Percentiles rank a stretch among this genome's conserved stretches.
Conservation (phyloP, 2,888 invertebrate genomes). For the Ischnus inquisitorius region DNA sequence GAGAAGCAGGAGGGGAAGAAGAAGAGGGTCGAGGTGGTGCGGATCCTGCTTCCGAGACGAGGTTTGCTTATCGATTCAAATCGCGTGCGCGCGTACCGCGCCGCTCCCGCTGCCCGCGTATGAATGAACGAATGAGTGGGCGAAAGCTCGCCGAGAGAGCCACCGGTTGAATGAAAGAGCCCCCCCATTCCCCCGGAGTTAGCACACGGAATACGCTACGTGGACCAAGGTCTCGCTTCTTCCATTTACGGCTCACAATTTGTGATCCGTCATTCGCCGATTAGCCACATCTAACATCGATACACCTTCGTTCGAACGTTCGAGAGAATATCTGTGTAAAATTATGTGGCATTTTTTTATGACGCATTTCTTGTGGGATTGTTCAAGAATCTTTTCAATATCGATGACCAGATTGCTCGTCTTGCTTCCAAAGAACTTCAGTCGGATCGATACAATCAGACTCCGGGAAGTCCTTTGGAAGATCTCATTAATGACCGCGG, state of each 20-base stretch:
- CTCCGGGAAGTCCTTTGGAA: too few species aligned
- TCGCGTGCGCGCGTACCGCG: conserved; percentile 78
- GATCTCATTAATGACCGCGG: too few species aligned
- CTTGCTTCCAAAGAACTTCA: too few species aligned
- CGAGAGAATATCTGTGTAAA: too few species aligned
- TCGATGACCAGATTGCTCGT: too few species aligned
- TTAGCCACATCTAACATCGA: background rate
- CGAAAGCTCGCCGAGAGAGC: conserved; percentile 76
- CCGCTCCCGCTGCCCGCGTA: conserved; percentile 74
- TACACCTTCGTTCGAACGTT: background rate
- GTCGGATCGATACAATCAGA: too few species aligned
- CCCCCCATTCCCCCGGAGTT: conserved; percentile 77
- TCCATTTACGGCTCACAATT: conserved; percentile 17
- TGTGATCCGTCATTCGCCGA: background rate
- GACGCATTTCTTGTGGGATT: too few species aligned
- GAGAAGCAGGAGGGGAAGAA: conserved; percentile 36
- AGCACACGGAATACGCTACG: conserved; percentile 71
- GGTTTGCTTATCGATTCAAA: conserved; percentile 84
- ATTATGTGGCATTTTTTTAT: too few species aligned
- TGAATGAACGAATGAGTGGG: conserved; percentile 84
- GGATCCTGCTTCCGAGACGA: conserved; percentile 69
- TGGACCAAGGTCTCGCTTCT: conserved; percentile 18
- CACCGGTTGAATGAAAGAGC: conserved; percentile 83
- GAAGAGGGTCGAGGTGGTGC: conserved; percentile 64
- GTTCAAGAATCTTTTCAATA: too few species aligned